phyloP scores from a whole-genome alignment of 2,797 vertebrate genomes.

The Streptopelia turtur region DNA sequence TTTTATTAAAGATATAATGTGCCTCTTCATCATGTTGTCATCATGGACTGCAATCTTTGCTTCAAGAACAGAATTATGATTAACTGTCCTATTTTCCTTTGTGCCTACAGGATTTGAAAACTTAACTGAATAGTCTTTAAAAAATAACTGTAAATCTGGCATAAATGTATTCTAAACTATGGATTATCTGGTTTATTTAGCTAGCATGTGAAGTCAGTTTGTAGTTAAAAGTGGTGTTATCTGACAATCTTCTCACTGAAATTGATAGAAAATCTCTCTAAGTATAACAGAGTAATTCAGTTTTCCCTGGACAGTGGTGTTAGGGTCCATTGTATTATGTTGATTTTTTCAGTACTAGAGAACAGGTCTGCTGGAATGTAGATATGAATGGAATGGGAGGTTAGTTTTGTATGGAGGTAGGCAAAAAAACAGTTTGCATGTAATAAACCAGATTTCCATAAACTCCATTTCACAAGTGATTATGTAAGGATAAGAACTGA shows the following conservation, averaged over 20 bases:
- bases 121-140: not conserved
- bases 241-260: not conserved
- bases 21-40: not conserved
- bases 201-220: not conserved
- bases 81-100: not conserved
- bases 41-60: not conserved
- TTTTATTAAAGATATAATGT: not conserved
- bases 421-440: not conserved
- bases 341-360: not conserved
- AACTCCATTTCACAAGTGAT: not conserved
- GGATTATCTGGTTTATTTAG: not conserved
- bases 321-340: not conserved
- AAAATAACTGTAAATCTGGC: not conserved
- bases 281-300: not conserved
- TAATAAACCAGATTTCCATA: not conserved
- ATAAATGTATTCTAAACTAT: not conserved
- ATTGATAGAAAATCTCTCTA: not conserved
- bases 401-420: not conserved
- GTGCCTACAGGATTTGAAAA: not conserved
- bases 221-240: not conserved
- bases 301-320: not conserved
- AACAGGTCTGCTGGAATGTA: not conserved
- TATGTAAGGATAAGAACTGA: not conserved
- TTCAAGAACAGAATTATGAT: not conserved
- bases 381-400: not conserved